Percentiles rank a stretch among this genome's conserved stretches.
phyloP scores from a whole-genome alignment of 2,797 vertebrate species.

The Rallus crepitans region DNA sequence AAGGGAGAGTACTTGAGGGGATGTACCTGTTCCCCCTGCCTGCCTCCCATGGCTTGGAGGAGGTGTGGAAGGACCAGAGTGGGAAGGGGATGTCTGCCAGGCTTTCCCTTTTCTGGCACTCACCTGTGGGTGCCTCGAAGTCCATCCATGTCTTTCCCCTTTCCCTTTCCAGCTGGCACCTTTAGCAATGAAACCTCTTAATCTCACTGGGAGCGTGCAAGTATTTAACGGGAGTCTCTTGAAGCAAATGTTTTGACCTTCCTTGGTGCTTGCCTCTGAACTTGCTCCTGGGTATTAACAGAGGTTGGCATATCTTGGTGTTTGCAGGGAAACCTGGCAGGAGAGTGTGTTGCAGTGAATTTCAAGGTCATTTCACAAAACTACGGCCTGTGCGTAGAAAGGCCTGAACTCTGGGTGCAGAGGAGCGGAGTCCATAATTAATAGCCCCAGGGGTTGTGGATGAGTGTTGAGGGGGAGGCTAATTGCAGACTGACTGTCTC shows the following conservation, averaged over 20 bases:
- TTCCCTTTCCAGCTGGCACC: slow-evolving; percentile 26
- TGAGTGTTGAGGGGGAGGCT: background rate
- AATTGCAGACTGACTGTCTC: slow-evolving; percentile 73
- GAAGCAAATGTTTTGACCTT: background rate
- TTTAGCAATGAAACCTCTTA: background rate
- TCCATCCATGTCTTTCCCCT: background rate
- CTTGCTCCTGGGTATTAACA: slow-evolving; percentile 16
- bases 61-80: background rate
- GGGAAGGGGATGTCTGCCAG: background rate
- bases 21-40: background rate
- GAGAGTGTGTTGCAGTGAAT: background rate
- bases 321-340: background rate
- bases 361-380: slow-evolving; percentile 29
- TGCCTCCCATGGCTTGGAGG: background rate
- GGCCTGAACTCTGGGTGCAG: background rate
- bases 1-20: background rate
- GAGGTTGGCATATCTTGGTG: background rate
- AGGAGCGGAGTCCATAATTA: slow-evolving; percentile 29
- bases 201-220: background rate
- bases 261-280: background rate
- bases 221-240: background rate
- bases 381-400: background rate
- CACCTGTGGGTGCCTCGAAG: fast-evolving
- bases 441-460: slow-evolving; percentile 16
- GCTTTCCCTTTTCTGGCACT: slow-evolving; percentile 7